Percentiles rank a stretch among this genome's conserved stretches.
Conservation (phyloP, 2,797 vertebrate species). For the Chromis chromis region DNA sequence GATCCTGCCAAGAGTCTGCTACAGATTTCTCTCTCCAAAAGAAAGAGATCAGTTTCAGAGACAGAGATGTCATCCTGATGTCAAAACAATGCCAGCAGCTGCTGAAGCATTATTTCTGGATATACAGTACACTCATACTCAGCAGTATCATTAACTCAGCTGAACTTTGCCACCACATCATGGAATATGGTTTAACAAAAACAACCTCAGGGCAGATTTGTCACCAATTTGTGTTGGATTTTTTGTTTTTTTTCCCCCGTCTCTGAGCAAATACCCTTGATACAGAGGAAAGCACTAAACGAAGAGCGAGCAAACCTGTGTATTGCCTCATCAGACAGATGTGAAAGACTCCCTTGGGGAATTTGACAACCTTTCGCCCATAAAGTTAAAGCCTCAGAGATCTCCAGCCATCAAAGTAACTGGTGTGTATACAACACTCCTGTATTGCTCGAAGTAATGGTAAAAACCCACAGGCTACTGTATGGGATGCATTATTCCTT, state of each 20-base stretch:
- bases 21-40: constrained; percentile 11
- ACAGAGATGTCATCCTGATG: constrained; percentile 44
- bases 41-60: constrained; percentile 60
- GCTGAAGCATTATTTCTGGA: constrained; percentile 50
- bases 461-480: constrained; percentile 25
- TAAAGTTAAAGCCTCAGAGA: constrained; percentile 58
- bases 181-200: constrained; percentile 67
- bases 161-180: constrained; percentile 74
- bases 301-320: constrained; percentile 43
- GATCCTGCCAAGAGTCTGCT: neutral
- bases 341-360: constrained; percentile 54
- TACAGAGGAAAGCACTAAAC: constrained; percentile 44
- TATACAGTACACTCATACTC: constrained; percentile 27
- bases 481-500: constrained; percentile 14
- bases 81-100: constrained; percentile 70
- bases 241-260: constrained; percentile 6
- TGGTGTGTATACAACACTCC: constrained; percentile 22
- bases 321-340: constrained; percentile 62
- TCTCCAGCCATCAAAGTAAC: constrained; percentile 66
- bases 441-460: constrained; percentile 21
- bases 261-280: constrained; percentile 43
- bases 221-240: constrained; percentile 62
- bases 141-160: constrained; percentile 67
- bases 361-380: constrained; percentile 49
- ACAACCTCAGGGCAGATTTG: constrained; percentile 70